phyloP scores from a whole-genome alignment of 2,113 vertebrate genomes.

The Donacobius atricapilla region DNA sequence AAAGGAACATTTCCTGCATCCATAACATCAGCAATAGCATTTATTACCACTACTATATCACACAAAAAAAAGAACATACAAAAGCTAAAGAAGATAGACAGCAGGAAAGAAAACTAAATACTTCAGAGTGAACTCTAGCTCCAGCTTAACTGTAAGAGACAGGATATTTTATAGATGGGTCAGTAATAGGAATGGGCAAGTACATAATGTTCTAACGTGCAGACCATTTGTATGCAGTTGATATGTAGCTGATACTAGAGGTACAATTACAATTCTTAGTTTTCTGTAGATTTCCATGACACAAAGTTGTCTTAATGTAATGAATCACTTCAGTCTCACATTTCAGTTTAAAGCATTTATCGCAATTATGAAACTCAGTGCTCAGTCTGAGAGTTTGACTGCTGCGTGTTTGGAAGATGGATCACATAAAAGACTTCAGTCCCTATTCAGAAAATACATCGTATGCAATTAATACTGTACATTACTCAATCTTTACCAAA shows the following conservation, averaged over 20 bases:
- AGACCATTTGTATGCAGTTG: background rate
- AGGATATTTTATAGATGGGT: background rate
- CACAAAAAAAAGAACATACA: background rate
- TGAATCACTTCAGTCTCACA: background rate
- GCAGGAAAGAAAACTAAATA: background rate
- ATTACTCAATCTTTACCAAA: background rate
- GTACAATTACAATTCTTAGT: background rate
- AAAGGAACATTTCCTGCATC: background rate
- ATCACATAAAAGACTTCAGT: background rate
- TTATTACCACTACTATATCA: background rate
- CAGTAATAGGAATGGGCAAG: background rate
- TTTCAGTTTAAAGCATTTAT: background rate
- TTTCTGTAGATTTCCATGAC: background rate
- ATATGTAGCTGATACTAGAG: background rate
- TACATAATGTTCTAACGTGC: background rate
- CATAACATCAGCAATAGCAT: background rate
- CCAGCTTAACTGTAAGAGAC: background rate
- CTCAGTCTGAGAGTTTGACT: background rate
- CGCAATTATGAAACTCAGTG: background rate
- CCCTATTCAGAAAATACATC: background rate
- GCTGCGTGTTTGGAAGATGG: background rate
- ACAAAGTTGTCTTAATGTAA: background rate
- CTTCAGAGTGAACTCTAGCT: background rate
- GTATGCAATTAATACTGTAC: background rate
- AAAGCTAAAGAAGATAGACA: background rate